These are phyloP conservation scores for Luperina nickerlii DNA, from an alignment of 2,888 invertebrate species.

Conservation along the genomic window DNA sequence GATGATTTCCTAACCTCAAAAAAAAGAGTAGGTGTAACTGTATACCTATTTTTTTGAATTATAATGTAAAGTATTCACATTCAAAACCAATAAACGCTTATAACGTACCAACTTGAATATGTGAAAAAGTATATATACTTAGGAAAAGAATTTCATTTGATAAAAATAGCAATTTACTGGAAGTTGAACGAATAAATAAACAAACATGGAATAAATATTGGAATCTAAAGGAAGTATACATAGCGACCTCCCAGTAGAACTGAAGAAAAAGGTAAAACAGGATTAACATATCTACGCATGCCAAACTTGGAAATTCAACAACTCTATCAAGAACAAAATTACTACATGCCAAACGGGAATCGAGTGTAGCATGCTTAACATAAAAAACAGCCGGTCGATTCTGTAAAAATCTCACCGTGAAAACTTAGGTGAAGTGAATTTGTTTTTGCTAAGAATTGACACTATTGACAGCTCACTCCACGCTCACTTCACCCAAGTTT, in stretches of 20 bases:
- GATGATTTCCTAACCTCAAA: no score
- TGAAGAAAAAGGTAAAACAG: background rate
- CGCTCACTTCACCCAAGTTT: no score
- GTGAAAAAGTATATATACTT: background rate
- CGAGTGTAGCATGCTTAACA: no score
- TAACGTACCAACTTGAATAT: background rate
- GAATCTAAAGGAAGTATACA: background rate
- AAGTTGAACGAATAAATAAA: background rate
- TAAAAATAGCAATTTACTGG: background rate
- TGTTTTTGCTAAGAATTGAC: no score
- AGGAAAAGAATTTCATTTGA: background rate
- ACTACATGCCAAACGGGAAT: no score
- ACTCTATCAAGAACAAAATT: no score
- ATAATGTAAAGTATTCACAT: background rate
- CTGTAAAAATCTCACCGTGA: no score
- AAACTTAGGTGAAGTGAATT: no score
- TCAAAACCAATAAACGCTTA: background rate
- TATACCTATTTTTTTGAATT: background rate
- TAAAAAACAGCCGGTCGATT: no score
- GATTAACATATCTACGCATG: no score
- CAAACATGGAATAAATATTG: background rate
- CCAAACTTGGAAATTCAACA: no score
- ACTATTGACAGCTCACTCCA: no score
- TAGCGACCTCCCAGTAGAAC: background rate
- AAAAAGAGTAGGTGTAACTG: background rate